Evolutionary conservation across 2,113 vertebrate species (phyloP).

Genomic region (Osmerus eperlanus): DNA sequence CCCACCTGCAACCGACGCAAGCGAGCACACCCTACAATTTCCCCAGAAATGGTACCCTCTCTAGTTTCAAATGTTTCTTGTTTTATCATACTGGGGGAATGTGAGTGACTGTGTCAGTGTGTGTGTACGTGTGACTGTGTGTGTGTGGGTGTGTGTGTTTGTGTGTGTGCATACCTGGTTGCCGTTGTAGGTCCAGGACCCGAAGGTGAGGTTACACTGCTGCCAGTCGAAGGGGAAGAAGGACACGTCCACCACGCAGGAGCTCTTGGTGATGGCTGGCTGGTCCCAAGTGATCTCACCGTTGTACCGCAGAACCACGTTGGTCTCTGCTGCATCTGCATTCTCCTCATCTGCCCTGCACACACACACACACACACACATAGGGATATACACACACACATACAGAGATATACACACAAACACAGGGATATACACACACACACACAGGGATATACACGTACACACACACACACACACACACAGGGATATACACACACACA

Average conservation of each 20-base stretch:
- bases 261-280: conserved; percentile 94
- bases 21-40: no score
- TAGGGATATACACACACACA: not conserved
- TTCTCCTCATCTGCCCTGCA: conserved; percentile 90
- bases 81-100: no score
- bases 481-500: not conserved
- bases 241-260: conserved; percentile 92
- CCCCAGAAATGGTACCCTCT: no score
- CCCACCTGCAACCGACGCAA: no score
- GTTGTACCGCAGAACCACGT: conserved; percentile 89
- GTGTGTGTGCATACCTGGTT: conserved; percentile 81
- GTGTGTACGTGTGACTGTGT: not conserved
- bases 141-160: not conserved
- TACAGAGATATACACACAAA: not conserved
- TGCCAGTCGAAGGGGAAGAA: conserved; percentile 97
- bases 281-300: conserved; percentile 95
- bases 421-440: not conserved
- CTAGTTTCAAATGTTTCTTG: no score
- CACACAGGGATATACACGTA: not conserved
- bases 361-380: conserved; percentile 11
- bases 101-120: not conserved
- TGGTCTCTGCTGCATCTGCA: conserved; percentile 86
- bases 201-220: conserved; percentile 94
- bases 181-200: conserved; percentile 98
- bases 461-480: not conserved